Conservation (phyloP, 2,113 vertebrate species). For the Toxotes chatareus region DNA sequence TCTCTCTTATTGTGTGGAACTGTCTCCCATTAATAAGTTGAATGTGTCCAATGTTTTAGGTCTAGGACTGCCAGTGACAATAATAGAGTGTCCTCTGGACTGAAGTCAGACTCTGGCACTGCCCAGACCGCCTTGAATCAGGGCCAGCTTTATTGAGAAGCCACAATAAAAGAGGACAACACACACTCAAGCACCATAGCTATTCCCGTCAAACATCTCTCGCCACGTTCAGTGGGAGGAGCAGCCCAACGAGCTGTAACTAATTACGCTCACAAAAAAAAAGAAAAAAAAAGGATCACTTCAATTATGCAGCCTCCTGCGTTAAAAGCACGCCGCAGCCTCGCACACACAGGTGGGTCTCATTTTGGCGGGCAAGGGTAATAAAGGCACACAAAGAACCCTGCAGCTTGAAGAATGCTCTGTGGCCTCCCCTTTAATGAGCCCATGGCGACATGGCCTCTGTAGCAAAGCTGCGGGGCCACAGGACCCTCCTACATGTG, state of each 20-base stretch:
- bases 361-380: constrained; percentile 74
- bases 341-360: constrained; percentile 76
- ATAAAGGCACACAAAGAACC: constrained; percentile 80
- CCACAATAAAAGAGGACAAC: constrained; percentile 35
- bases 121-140: constrained; percentile 23
- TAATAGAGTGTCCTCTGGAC: constrained; percentile 24
- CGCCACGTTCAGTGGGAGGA: constrained; percentile 62
- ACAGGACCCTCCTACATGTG: constrained; percentile 48
- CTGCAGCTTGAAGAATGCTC: constrained; percentile 75
- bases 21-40: constrained; percentile 63
- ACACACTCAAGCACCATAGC: constrained; percentile 12
- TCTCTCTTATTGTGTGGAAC: constrained; percentile 43
- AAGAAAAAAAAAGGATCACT: constrained; percentile 53
- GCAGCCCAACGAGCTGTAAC: constrained; percentile 76
- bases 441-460: constrained; percentile 64
- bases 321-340: constrained; percentile 56
- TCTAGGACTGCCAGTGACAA: background rate
- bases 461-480: constrained; percentile 55
- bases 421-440: constrained; percentile 76
- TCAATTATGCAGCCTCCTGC: constrained; percentile 74
- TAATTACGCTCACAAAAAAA: constrained; percentile 68
- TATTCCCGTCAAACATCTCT: constrained; percentile 28
- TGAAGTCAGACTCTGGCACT: constrained; percentile 17
- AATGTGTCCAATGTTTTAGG: constrained; percentile 33
- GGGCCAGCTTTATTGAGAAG: constrained; percentile 43